A percentile compares a stretch with the other conserved stretches of the same genome.
These are phyloP conservation scores for Heterochromis multidens DNA, from an alignment of 2,113 vertebrate species.

Conservation along the genomic window DNA sequence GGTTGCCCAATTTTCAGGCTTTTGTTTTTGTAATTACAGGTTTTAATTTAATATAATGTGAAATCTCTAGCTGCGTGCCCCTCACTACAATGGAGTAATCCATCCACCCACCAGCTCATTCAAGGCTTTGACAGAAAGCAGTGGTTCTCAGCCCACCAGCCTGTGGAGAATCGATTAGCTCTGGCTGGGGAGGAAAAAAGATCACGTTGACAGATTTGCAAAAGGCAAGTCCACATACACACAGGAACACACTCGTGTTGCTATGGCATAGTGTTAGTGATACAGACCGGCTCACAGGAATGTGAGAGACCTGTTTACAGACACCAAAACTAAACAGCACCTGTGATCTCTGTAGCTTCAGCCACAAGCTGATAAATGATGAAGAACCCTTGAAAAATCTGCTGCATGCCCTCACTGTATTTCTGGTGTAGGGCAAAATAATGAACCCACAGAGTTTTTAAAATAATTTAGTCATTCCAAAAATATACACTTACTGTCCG, in stretches of 20 bases:
- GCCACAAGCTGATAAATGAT: not conserved
- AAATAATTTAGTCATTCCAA: accelerated
- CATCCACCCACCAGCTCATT: slow-evolving; percentile 62
- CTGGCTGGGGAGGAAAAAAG: slow-evolving; percentile 25
- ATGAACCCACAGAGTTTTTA: accelerated
- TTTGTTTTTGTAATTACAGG: slow-evolving; percentile 59
- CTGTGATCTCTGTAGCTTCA: not conserved
- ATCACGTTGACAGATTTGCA: slow-evolving; percentile 34
- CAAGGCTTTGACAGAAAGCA: slow-evolving; percentile 54
- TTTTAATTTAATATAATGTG: slow-evolving; percentile 65
- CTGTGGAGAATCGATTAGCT: slow-evolving; percentile 63
- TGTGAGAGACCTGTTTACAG: not conserved
- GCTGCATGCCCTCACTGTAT: not conserved
- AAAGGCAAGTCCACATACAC: slow-evolving; percentile 1
- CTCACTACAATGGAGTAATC: slow-evolving; percentile 59
- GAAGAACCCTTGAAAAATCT: too few relatives aligned
- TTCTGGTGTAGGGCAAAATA: not conserved
- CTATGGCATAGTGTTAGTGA: not conserved
- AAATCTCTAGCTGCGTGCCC: slow-evolving; percentile 53
- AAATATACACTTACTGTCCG: not conserved
- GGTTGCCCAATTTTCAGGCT: slow-evolving; percentile 3
- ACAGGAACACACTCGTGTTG: not conserved
- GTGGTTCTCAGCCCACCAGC: slow-evolving; percentile 39
- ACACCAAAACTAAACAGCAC: not conserved
- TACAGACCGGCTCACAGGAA: not conserved